Evolutionary conservation across 2,888 invertebrate genomes (phyloP).

Genomic region (Laothoe populi): DNA sequence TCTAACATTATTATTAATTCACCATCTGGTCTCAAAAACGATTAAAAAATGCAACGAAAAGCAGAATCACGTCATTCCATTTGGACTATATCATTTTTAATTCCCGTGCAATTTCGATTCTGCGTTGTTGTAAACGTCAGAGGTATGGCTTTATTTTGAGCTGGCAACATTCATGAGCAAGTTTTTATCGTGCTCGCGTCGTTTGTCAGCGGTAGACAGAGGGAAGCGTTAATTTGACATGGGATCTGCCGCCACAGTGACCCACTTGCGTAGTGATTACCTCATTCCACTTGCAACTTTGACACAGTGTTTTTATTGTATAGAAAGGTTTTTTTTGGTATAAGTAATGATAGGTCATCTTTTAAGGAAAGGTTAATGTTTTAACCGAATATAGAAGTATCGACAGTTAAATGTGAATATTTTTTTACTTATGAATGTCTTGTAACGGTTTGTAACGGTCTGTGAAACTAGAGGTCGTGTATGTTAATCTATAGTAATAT

Average conservation of each 20-base stretch:
- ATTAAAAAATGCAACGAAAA: neutral
- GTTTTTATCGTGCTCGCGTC: constrained; percentile 69
- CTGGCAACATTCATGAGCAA: constrained; percentile 29
- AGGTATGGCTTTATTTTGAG: constrained; percentile 17
- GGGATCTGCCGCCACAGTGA: constrained; percentile 71
- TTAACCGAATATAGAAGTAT: too few species aligned
- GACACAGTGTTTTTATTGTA: constrained; percentile 42
- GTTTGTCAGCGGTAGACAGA: constrained; percentile 76
- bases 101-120: constrained; percentile 21
- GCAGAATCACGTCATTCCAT: constrained; percentile 11
- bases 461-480: too few species aligned
- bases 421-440: too few species aligned
- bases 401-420: too few species aligned
- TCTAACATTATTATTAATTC: neutral
- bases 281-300: constrained; percentile 57
- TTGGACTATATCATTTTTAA: constrained; percentile 7
- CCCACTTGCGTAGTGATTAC: constrained; percentile 67
- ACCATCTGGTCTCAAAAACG: too few species aligned
- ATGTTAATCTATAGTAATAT: too few species aligned
- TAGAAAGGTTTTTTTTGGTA: constrained; percentile 28
- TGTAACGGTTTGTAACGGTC: too few species aligned
- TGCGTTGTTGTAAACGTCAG: constrained; percentile 21
- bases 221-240: constrained; percentile 82
- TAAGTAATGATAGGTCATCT: neutral
- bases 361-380: too few species aligned